Conservation (phyloP, 1,140 invertebrate genomes). For the Brachionus calyciflorus region DNA sequence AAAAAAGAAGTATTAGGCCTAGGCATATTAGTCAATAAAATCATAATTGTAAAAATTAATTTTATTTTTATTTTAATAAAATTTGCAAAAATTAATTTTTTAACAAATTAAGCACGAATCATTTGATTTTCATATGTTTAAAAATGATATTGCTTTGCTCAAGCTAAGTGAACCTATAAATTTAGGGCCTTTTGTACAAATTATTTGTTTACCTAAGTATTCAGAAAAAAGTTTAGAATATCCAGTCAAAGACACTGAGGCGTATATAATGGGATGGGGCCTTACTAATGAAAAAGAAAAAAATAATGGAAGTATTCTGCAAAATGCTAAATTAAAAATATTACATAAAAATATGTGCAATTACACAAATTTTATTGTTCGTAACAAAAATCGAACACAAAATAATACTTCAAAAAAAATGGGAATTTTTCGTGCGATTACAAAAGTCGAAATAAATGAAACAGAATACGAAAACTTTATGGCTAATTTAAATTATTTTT, state of each 20-base stretch:
- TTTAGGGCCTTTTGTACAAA: background rate
- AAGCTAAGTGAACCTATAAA: background rate
- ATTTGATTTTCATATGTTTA: conserved; percentile 2
- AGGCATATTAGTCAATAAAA: background rate
- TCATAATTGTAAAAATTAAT: background rate
- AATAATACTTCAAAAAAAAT: background rate
- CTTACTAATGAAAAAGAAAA: background rate
- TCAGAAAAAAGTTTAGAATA: background rate
- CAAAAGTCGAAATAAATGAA: background rate
- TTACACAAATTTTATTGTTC: background rate
- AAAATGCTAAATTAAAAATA: background rate
- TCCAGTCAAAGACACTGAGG: background rate
- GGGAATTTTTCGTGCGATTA: too few relatives aligned
- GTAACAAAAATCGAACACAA: too few relatives aligned
- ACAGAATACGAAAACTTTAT: background rate
- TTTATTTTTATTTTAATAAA: background rate
- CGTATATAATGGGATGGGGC: conserved; percentile 20
- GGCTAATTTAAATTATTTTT: background rate
- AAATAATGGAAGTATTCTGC: background rate
- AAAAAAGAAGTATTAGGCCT: background rate
- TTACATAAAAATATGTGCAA: background rate
- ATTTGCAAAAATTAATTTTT: background rate
- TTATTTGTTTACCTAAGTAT: conserved; percentile 20
- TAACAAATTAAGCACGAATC: background rate
- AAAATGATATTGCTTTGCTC: conserved; percentile 18